These are phyloP conservation scores for Perdita meconis DNA, from an alignment of 2,888 invertebrate species.

Conservation along the genomic window DNA sequence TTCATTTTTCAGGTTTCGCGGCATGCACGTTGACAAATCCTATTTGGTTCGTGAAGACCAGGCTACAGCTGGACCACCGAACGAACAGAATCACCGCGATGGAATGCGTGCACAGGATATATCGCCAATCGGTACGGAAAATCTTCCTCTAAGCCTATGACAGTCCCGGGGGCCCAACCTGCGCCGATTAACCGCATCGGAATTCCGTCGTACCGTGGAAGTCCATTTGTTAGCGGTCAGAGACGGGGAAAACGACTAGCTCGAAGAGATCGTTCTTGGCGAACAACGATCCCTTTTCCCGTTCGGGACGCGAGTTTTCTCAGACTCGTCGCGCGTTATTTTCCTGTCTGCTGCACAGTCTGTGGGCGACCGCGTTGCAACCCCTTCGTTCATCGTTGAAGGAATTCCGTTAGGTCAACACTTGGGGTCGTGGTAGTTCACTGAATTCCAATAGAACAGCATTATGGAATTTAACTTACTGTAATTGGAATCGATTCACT, in stretches of 20 bases:
- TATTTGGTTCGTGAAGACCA: conserved; percentile 99
- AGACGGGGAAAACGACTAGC: no score
- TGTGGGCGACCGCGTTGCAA: conserved; percentile 17
- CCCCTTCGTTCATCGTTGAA: neutral
- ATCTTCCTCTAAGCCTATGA: neutral
- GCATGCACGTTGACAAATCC: conserved; percentile 99
- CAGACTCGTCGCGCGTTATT: neutral
- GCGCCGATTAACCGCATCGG: no score
- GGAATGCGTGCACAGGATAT: conserved; percentile 93
- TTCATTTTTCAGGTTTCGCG: conserved; percentile 90
- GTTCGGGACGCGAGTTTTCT: conserved; percentile 8
- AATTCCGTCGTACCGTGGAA: no score
- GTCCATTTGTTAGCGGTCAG: no score
- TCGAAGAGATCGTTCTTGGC: neutral
- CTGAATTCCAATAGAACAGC: no score
- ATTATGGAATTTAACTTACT: no score
- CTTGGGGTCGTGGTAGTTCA: no score
- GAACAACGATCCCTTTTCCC: neutral
- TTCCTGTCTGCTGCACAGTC: conserved; percentile 33
- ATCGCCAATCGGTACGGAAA: conserved; percentile 88
- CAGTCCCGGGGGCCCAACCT: neutral
- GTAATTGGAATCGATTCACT: no score
- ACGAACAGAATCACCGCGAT: conserved; percentile 88
- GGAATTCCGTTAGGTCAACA: no score
- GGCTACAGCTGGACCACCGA: conserved; percentile 95